phyloP scores from a whole-genome alignment of 1,140 invertebrate species.

The Babylonia areolata region DNA sequence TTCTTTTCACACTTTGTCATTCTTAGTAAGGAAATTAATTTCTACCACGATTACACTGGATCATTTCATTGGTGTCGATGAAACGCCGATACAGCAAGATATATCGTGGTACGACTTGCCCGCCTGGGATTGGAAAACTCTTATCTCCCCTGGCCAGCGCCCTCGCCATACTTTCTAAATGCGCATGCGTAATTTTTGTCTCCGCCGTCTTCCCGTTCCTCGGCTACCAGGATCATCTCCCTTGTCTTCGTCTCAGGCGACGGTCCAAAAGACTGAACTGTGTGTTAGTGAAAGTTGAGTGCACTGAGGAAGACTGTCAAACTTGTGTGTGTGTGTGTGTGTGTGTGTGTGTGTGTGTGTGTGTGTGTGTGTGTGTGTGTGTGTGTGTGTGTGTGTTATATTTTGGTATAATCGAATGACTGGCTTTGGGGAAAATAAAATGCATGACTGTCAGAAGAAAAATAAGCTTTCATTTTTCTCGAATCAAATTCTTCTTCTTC shows the following conservation, averaged over 20 bases:
- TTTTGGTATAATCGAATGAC: constrained; percentile 1
- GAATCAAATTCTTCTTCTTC: neutral
- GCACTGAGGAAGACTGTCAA: neutral
- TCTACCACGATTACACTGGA: constrained; percentile 39
- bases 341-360: too few species aligned
- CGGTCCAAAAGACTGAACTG: neutral
- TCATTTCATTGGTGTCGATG: constrained; percentile 40
- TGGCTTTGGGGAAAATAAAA: neutral
- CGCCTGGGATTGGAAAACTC: constrained; percentile 32
- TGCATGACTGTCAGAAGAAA: neutral
- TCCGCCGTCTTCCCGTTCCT: neutral
- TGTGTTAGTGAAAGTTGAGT: neutral
- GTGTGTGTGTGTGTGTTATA: too few species aligned
- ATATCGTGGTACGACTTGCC: constrained; percentile 38
- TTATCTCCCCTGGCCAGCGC: constrained; percentile 39
- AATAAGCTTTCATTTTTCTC: neutral
- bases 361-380: too few species aligned
- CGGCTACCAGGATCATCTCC: neutral
- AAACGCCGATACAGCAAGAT: constrained; percentile 26
- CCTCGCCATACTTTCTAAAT: constrained; percentile 12
- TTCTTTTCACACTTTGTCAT: constrained; percentile 43
- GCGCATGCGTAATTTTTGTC: constrained; percentile 28
- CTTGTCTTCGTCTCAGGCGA: neutral
- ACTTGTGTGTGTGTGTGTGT: too few species aligned
- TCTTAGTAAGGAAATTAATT: constrained; percentile 43